phyloP scores from a whole-genome alignment of 2,113 vertebrate genomes.

The Coracopsis vasa region DNA sequence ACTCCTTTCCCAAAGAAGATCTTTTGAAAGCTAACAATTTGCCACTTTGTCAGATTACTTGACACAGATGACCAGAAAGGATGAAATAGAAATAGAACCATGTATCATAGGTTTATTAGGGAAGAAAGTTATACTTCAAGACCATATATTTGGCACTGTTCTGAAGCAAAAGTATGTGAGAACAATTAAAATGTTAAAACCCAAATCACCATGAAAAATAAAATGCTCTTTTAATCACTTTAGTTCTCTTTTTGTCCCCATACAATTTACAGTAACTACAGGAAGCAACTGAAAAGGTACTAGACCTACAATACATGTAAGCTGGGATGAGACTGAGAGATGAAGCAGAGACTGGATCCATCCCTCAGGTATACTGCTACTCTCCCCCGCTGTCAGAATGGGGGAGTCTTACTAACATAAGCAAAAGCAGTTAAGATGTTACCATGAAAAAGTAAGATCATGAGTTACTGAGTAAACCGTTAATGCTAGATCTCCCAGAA shows the following conservation, averaged over 20 bases:
- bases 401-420: neutral
- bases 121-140: constrained; percentile 14
- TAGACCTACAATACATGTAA: neutral
- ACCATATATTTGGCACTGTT: neutral
- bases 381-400: neutral
- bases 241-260: neutral
- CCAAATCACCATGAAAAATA: neutral
- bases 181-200: constrained; percentile 14
- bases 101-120: constrained; percentile 13
- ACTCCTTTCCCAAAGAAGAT: neutral
- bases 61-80: neutral
- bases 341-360: neutral
- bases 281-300: neutral
- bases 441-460: neutral
- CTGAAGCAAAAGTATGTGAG: constrained; percentile 9
- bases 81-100: constrained; percentile 13
- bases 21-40: neutral
- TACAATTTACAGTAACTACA: neutral
- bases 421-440: neutral
- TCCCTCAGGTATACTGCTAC: neutral
- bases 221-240: neutral
- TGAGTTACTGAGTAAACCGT: neutral
- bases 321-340: neutral
- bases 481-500: neutral
- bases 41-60: neutral